Evolutionary conservation across 2,888 invertebrate genomes (phyloP).

Genomic region (Drosophila birchii): DNA sequence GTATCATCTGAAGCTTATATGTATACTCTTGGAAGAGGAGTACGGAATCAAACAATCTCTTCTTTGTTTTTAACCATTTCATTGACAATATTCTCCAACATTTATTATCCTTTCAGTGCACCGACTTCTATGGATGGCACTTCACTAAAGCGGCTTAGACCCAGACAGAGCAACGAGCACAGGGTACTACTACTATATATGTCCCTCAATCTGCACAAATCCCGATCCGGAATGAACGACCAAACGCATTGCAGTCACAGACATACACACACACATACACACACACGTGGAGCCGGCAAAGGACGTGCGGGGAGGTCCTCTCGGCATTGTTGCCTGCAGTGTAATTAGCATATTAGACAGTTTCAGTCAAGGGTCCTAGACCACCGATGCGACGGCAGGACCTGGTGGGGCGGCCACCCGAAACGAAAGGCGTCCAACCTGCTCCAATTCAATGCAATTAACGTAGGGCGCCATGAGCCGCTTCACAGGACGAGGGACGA

Average conservation of each 20-base stretch:
- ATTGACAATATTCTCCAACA: background rate
- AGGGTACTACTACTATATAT: slow-evolving; percentile 8
- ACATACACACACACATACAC: slow-evolving; percentile 30
- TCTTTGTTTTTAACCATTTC: background rate
- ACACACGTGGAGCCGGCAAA: slow-evolving; percentile 16
- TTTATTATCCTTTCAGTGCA: slow-evolving; percentile 6
- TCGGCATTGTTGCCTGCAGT: slow-evolving; percentile 63
- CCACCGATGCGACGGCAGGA: slow-evolving; percentile 5
- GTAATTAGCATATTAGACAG: slow-evolving; percentile 77
- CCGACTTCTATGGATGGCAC: slow-evolving; percentile 37
- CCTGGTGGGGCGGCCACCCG: slow-evolving; percentile 2
- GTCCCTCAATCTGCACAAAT: slow-evolving; percentile 54
- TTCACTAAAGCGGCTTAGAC: slow-evolving; percentile 48
- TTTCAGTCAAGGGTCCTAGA: slow-evolving; percentile 46
- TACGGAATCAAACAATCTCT: background rate
- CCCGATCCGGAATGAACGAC: slow-evolving; percentile 61
- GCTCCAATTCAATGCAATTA: slow-evolving; percentile 71
- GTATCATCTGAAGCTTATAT: background rate
- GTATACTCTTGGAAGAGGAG: background rate
- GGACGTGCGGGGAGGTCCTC: background rate
- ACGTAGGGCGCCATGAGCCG: slow-evolving; percentile 65
- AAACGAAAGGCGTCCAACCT: slow-evolving; percentile 48
- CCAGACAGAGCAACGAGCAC: slow-evolving; percentile 27
- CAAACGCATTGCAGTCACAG: slow-evolving; percentile 69
- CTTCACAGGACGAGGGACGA: slow-evolving; percentile 1